Evolutionary conservation across 1,140 invertebrate species (phyloP), one percentile per base, ranked within the genome.

Genomic region (Paralvinella palmiformis): DNA sequence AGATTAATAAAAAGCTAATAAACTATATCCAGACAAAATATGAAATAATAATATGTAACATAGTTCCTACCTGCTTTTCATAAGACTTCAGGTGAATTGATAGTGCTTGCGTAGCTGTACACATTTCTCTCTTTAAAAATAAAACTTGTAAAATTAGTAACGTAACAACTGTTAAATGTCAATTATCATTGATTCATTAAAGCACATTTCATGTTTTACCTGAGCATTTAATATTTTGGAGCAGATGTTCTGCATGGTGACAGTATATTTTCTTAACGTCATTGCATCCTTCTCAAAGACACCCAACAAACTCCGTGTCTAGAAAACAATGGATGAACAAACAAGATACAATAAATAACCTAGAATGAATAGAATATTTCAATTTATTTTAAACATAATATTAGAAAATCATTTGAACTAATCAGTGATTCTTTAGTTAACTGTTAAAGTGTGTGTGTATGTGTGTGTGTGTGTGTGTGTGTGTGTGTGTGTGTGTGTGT

Each of bases 251-350:
- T 81, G 76, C 52, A 82, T 70, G 22, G 70, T 73, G 41, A 65
- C 64, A 44, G 78, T 74, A 68, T 82, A 83, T 61, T 80, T 79
- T 69, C 75, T 76, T 27, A 82, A 66, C 24, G 73, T 63, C 62
- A 71, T 64, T 10, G 78, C 75, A 75, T 83, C 82, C 56, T 77
- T 79, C 63, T 81, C 79, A 76, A 82, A 82, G 20, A 83, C 75
- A 5, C 72, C 69, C 27, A 82, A 68, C 63, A 83, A 70, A 60
- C 76, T 78, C 33, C 80, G 72, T 17, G 79, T 79, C 82, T 83
- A 32, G 20, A 20, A 57, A 57, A n/a, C n/a, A 41, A 41, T 41
- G 10, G n/a, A n/a, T n/a, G n/a, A n/a, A n/a, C n/a, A n/a, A n/a
- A n/a, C n/a, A n/a, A n/a, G n/a, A n/a, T n/a, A n/a, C n/a, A n/a